Percentiles rank a stretch among this genome's conserved stretches.
These are phyloP conservation scores for Diarsia brunnea DNA, from an alignment of 2,888 invertebrate genomes.

Conservation along the genomic window DNA sequence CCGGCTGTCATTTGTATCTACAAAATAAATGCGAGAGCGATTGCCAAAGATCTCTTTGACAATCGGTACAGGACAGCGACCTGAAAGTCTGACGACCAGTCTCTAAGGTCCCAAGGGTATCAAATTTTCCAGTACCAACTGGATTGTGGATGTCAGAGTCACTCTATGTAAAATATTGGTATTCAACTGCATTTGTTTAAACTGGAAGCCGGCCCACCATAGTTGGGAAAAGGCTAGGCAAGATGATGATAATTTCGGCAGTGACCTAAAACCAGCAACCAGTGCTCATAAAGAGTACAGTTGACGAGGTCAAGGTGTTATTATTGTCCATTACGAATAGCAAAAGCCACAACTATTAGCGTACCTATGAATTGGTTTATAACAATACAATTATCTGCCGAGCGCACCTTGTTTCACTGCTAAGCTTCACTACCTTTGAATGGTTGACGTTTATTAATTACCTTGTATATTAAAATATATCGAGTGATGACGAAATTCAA, in stretches of 20 bases:
- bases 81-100: too few species aligned
- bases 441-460: slow-evolving; percentile 75
- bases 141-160: too few species aligned
- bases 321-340: slow-evolving; percentile 14
- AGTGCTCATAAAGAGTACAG: not conserved
- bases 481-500: slow-evolving; percentile 74
- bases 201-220: too few species aligned
- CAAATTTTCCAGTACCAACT: too few species aligned
- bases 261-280: not conserved
- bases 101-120: too few species aligned
- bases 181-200: too few species aligned
- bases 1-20: too few species aligned
- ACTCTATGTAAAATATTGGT: too few species aligned
- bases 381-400: slow-evolving; percentile 40
- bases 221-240: too few species aligned
- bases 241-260: not conserved
- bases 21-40: too few species aligned
- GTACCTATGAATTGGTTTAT: slow-evolving; percentile 10
- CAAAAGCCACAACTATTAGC: slow-evolving; percentile 32
- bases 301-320: slow-evolving; percentile 42
- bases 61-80: too few species aligned
- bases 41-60: too few species aligned
- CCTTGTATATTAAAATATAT: slow-evolving; percentile 69
- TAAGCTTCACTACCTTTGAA: slow-evolving; percentile 29
- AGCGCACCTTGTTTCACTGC: slow-evolving; percentile 21